Conservation (phyloP, 2,113 vertebrate genomes). For the Cynoglossus semilaevis region DNA sequence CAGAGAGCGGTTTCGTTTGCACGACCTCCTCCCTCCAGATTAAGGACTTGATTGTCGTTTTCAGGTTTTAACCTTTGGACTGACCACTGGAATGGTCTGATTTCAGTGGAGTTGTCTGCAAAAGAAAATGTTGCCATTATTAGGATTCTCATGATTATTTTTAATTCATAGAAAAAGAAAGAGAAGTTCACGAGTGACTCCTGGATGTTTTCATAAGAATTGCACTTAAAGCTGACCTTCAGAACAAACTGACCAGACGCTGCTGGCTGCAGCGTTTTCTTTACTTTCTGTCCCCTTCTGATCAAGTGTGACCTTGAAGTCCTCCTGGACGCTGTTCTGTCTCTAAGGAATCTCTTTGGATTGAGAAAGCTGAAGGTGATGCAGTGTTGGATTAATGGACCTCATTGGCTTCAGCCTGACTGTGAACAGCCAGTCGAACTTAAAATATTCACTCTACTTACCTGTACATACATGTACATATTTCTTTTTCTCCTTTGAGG, state of each 20-base stretch:
- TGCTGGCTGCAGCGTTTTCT: slow-evolving; percentile 7
- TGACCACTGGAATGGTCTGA: slow-evolving; percentile 28
- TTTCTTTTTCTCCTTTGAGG: slow-evolving; percentile 44
- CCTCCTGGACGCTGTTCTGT: slow-evolving; percentile 41
- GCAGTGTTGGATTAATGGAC: slow-evolving; percentile 63
- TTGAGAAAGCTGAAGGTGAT: slow-evolving; percentile 65
- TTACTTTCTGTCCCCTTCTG: slow-evolving; percentile 24
- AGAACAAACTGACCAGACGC: slow-evolving; percentile 32
- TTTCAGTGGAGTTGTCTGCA: slow-evolving; percentile 32
- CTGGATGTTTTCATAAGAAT: slow-evolving; percentile 41
- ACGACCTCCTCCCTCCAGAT: slow-evolving; percentile 95
- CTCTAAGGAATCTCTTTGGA: slow-evolving; percentile 44
- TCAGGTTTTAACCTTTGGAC: slow-evolving; percentile 8
- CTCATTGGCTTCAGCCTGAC: slow-evolving; percentile 49
- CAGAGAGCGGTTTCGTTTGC: slow-evolving; percentile 94
- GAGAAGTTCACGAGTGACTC: slow-evolving; percentile 25
- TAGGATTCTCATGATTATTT: slow-evolving; percentile 3
- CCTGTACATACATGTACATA: slow-evolving; percentile 74
- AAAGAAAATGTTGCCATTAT: slow-evolving; percentile 39
- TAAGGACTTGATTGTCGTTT: slow-evolving; percentile 63
- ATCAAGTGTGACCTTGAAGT: slow-evolving; percentile 25
- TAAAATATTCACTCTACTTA: slow-evolving; percentile 58
- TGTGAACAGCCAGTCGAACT: slow-evolving; percentile 54
- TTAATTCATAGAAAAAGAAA: slow-evolving; percentile 34
- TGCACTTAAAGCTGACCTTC: slow-evolving; percentile 21